Percentiles rank a stretch among this genome's conserved stretches.
These are phyloP conservation scores for Spondyliosoma cantharus DNA, from an alignment of 2,797 vertebrate species.

Conservation along the genomic window DNA sequence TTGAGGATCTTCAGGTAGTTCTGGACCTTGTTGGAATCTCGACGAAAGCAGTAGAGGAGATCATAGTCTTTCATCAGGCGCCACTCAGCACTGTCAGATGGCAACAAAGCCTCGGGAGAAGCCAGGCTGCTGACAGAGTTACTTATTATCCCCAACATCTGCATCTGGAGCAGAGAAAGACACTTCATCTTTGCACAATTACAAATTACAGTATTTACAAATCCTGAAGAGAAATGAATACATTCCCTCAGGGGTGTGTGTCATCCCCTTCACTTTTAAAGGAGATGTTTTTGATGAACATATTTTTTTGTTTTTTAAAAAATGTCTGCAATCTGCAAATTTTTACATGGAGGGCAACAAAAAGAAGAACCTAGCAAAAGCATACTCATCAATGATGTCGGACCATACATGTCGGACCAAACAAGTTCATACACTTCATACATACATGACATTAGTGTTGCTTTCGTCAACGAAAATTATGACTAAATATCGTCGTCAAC, in stretches of 20 bases:
- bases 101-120: slow-evolving; percentile 74
- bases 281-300: background rate
- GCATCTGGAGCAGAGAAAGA: slow-evolving; percentile 80
- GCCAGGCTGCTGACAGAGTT: slow-evolving; percentile 79
- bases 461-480: too few relatives aligned
- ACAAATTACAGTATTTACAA: background rate
- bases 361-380: background rate
- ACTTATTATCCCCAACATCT: slow-evolving; percentile 85
- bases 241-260: too few relatives aligned
- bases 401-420: too few relatives aligned
- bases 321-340: too few relatives aligned
- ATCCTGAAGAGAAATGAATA: background rate
- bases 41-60: slow-evolving; percentile 88
- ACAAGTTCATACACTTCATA: too few relatives aligned
- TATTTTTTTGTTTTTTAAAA: background rate
- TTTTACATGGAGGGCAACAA: background rate
- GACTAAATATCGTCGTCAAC: too few relatives aligned
- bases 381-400: background rate
- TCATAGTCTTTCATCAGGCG: slow-evolving; percentile 85
- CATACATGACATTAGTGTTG: background rate
- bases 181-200: background rate
- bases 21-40: slow-evolving; percentile 90
- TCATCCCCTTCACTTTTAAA: background rate
- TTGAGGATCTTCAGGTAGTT: slow-evolving; percentile 91
- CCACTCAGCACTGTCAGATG: slow-evolving; percentile 73